phyloP scores from a whole-genome alignment of 2,888 invertebrate genomes.

The Ophonus ardosiacus region DNA sequence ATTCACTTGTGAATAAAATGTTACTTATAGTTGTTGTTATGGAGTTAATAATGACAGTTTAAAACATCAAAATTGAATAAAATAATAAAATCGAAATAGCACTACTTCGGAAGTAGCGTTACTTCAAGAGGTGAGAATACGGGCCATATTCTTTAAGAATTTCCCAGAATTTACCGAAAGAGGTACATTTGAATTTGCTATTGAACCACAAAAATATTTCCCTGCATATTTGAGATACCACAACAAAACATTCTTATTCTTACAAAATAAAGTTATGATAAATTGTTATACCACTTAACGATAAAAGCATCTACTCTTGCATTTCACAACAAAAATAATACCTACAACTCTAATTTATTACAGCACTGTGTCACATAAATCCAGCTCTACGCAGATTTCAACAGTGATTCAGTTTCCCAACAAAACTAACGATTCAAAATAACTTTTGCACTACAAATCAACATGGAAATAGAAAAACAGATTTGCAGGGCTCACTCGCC shows the following conservation, averaged over 20 bases:
- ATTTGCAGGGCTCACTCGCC: neutral
- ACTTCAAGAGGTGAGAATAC: too few species aligned
- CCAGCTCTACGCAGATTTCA: constrained; percentile 30
- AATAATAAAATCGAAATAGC: too few species aligned
- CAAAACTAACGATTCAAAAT: constrained; percentile 42
- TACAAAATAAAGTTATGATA: neutral
- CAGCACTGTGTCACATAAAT: constrained; percentile 19
- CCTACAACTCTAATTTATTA: constrained; percentile 19
- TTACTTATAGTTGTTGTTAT: too few species aligned
- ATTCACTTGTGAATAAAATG: too few species aligned
- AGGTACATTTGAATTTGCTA: too few species aligned
- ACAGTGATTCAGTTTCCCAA: constrained; percentile 37
- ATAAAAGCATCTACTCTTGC: neutral
- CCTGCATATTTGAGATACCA: neutral
- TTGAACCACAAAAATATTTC: neutral
- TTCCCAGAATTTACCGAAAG: too few species aligned
- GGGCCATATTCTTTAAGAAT: too few species aligned
- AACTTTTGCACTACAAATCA: constrained; percentile 32
- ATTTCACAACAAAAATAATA: constrained; percentile 24
- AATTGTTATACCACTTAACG: constrained; percentile 17
- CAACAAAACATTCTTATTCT: neutral
- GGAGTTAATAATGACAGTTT: too few species aligned
- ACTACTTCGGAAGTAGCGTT: too few species aligned
- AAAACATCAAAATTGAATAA: too few species aligned
- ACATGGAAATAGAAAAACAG: constrained; percentile 23